phyloP scores from a whole-genome alignment of 2,113 vertebrate genomes.

The Anas platyrhynchos region DNA sequence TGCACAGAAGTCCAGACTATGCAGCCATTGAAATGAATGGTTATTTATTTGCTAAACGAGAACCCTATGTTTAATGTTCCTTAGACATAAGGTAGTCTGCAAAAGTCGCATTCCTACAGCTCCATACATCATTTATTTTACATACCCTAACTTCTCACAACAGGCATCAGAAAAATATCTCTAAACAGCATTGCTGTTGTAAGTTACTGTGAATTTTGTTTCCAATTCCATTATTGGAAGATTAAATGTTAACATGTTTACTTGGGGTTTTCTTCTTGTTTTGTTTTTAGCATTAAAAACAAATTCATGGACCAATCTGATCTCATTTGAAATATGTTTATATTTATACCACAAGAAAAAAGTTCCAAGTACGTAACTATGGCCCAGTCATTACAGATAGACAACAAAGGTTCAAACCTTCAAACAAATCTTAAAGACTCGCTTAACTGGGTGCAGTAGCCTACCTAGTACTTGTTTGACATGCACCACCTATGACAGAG shows the following conservation, averaged over 20 bases:
- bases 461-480: not conserved
- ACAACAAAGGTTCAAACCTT: conserved; percentile 28
- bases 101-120: conserved; percentile 94
- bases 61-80: conserved; percentile 99
- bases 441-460: not conserved
- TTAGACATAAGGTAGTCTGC: conserved; percentile 99
- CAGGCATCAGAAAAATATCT: conserved; percentile 91
- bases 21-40: conserved; percentile 97
- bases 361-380: conserved; percentile 23
- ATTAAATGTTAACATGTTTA: conserved; percentile 83
- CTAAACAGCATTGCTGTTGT: conserved; percentile 69
- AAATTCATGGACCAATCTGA: conserved; percentile 70
- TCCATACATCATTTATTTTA: conserved; percentile 99
- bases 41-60: conserved; percentile 99
- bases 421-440: not conserved
- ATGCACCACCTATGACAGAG: not conserved
- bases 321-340: conserved; percentile 44
- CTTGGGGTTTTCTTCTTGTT: conserved; percentile 64
- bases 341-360: conserved; percentile 42
- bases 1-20: conserved; percentile 95
- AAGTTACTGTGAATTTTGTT: conserved; percentile 82
- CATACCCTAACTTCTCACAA: conserved; percentile 98
- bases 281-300: conserved; percentile 74
- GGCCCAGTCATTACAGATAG: not conserved
- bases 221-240: conserved; percentile 76